Evolutionary conservation across 2,113 vertebrate genomes (phyloP), one percentile per base, ranked within the genome.

Genomic region (Picathartes gymnocephalus): DNA sequence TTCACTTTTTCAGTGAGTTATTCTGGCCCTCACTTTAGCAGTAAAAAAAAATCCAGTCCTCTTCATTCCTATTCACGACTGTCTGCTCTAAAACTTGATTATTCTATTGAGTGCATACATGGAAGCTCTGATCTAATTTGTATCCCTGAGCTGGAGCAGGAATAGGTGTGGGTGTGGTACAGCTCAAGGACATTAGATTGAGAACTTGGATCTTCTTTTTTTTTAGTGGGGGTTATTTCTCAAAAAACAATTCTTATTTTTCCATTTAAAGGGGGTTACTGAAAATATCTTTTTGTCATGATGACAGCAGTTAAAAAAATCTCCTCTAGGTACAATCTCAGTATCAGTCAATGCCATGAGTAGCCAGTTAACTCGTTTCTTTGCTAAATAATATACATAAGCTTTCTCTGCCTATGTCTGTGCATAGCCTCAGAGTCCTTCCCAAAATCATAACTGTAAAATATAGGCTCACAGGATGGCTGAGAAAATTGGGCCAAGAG

Each of bases 41-140:
- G 53, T 64, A 77, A 91, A 86, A 69, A 69, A 61, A 62, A 42
- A n/a, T 17, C 54, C 61, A 42, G 9, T 72, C 9, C 42, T 23
- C 42, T 61, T 68, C 50, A n/a, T 87, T 84, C 48, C 37, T 0
- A 4, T 90, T 91, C 81, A 65, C 1, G 4, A 73, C 79, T 65
- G 83, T 80, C 71, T 90, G 39, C 71, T 80, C 86, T 81, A 71
- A 83, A 92, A 91, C 57, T 68, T 77, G 66, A 62, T 95, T 91
- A 81, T 87, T 85, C 70, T 91, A 22, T 33, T 86, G 50, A 66
- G 30, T 80, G 58, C 31, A 30, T 77, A 30, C 3, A 7, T 47
- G 77, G 81, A 90, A 83, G 28, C 62, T 69, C 81, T 95, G 68
- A 88, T 86, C 35, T 85, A 85, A 92, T 85, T 3, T 2, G 4